Evolutionary conservation across 2,888 invertebrate species (phyloP), one percentile per base, ranked within the genome.

Genomic region (Dugesia japonica): DNA sequence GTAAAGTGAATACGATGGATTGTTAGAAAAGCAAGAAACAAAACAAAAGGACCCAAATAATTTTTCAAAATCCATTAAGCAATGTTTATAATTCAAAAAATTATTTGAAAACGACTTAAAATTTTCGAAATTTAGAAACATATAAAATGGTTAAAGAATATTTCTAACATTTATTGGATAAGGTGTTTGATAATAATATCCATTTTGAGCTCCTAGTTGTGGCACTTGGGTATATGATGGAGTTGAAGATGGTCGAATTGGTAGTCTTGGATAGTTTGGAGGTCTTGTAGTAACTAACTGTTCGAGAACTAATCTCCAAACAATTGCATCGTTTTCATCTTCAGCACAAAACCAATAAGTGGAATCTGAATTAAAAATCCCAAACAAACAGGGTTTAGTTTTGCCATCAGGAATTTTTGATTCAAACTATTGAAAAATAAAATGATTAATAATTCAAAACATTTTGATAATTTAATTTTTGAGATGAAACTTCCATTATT

Each of bases 181-280:
- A n/a, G 56, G 56, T 56, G 56, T 23, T 56, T 56, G 56, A 56
- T 56, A 56, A 56, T 13, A 56, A n/a, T 56, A 56, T 20, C 56
- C 56, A 56, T 4, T 56, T 23, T 56, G 56, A 9, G 56, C 4
- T 20, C 56, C 23, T n/a, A 20, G 17, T 23, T 56, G 56, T 9
- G 56, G 56, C n/a, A 7, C 56, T 23, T n/a, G 56, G 17, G 56
- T n/a, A 23, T 20, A 56, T 56, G 56, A 56, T n/a, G 56, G 56
- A 7, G 56, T 56, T 23, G 56, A 56, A 56, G 17, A 4, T 56
- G 56, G 56, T 4, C 56, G n/a, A 4, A n/a, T 23, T 4, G 56
- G 56, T 23, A 4, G 4, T 7, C 1, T 20, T 13, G 56, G 9
- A 56, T 56, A 56, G 1, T 56, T n/a, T 4, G 56, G 56, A 20